Evolutionary conservation across 2,113 vertebrate genomes (phyloP).

Genomic region (Carassius auratus): DNA sequence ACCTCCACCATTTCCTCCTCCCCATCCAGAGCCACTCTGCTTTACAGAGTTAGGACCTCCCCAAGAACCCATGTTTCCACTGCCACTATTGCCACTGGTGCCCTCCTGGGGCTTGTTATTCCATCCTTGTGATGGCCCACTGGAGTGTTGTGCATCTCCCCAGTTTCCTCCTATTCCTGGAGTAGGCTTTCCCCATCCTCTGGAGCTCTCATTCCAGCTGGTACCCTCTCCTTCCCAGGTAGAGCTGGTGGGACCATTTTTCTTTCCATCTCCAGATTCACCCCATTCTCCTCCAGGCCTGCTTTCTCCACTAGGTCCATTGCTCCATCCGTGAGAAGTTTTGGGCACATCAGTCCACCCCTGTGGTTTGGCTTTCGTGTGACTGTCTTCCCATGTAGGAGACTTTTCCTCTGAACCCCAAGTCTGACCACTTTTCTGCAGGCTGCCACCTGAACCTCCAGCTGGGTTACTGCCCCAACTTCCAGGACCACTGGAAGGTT

Average conservation of each 20-base stretch:
- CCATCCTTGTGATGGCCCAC: slow-evolving; percentile 84
- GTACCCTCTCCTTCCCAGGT: slow-evolving; percentile 83
- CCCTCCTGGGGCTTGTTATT: slow-evolving; percentile 88
- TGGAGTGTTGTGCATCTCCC: slow-evolving; percentile 85
- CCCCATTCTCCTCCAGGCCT: slow-evolving; percentile 71
- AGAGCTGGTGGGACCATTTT: slow-evolving; percentile 69
- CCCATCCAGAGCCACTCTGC: slow-evolving; percentile 57
- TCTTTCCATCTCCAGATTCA: slow-evolving; percentile 74
- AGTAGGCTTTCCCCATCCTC: slow-evolving; percentile 69
- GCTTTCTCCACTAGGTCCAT: slow-evolving; percentile 71
- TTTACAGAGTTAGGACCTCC: slow-evolving; percentile 72
- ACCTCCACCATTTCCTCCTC: slow-evolving; percentile 53
- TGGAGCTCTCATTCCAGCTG: slow-evolving; percentile 83
- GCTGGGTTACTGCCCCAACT: slow-evolving; percentile 84
- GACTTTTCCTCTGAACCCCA: slow-evolving; percentile 94
- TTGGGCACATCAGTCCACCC: slow-evolving; percentile 88
- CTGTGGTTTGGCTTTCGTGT: slow-evolving; percentile 85
- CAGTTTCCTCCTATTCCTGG: slow-evolving; percentile 73
- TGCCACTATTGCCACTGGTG: slow-evolving; percentile 81
- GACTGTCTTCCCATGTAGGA: slow-evolving; percentile 89
- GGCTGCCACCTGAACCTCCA: slow-evolving; percentile 75
- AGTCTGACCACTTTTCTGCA: slow-evolving; percentile 88
- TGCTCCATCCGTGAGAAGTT: slow-evolving; percentile 70
- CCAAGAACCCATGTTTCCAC: slow-evolving; percentile 86
- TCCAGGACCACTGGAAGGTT: slow-evolving; percentile 82